Percentiles rank a stretch among this genome's conserved stretches.
These are phyloP conservation scores for Polyommatus icarus DNA, from an alignment of 2,888 invertebrate genomes.

Conservation along the genomic window DNA sequence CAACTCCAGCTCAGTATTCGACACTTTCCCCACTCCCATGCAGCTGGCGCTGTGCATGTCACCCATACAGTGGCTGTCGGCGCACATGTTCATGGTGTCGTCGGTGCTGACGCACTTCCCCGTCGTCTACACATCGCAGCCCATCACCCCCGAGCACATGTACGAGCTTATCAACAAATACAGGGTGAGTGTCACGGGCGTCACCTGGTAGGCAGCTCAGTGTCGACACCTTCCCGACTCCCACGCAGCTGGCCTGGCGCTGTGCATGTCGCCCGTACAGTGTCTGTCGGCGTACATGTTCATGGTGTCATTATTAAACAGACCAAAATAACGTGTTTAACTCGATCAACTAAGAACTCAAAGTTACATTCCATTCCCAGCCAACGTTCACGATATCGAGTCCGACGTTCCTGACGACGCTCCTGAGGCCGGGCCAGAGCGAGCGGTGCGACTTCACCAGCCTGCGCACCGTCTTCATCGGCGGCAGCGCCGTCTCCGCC, in stretches of 20 bases:
- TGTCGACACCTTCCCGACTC: slow-evolving; percentile 45
- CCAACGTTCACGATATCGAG: slow-evolving; percentile 47
- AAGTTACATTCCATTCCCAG: slow-evolving; percentile 38
- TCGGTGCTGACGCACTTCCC: slow-evolving; percentile 51
- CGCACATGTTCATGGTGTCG: slow-evolving; percentile 45
- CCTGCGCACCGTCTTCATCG: slow-evolving; percentile 52
- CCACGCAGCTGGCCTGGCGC: slow-evolving; percentile 45
- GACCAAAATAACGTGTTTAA: too few relatives aligned
- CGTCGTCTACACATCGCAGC: slow-evolving; percentile 51
- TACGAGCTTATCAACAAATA: slow-evolving; percentile 53
- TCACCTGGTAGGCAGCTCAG: background rate
- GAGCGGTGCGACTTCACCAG: slow-evolving; percentile 57
- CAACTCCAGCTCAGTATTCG: slow-evolving; percentile 36
- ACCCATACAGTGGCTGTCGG: slow-evolving; percentile 59
- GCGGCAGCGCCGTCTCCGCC: slow-evolving; percentile 55
- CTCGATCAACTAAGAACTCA: too few relatives aligned
- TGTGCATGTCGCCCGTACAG: slow-evolving; percentile 53
- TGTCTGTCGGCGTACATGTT: slow-evolving; percentile 54
- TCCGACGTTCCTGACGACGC: slow-evolving; percentile 54
- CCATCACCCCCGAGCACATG: slow-evolving; percentile 47
- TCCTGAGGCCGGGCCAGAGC: slow-evolving; percentile 49
- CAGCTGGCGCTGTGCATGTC: slow-evolving; percentile 47
- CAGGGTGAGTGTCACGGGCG: slow-evolving; percentile 46
- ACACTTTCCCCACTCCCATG: slow-evolving; percentile 50
- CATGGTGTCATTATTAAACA: slow-evolving; percentile 37